Percentiles rank a stretch among this genome's conserved stretches.
Evolutionary conservation across 2,888 invertebrate genomes (phyloP).

Genomic region (Nomada flava): DNA sequence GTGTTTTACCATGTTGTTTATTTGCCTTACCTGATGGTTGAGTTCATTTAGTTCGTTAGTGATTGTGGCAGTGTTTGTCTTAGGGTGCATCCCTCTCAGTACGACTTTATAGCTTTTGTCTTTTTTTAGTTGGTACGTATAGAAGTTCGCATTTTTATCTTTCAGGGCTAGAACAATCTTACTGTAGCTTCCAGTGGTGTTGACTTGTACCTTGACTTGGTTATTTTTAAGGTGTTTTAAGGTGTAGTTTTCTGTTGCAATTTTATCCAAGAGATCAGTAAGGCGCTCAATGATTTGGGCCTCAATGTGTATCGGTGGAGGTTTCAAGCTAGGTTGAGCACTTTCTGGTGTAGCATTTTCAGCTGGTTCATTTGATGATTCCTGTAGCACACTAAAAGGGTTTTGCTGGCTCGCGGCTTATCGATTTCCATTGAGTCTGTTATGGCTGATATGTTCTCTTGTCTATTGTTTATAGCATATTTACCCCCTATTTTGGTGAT

Average conservation of each 20-base stretch:
- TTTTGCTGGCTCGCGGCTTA: not conserved
- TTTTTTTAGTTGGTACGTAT: too few relatives aligned
- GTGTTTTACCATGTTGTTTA: too few relatives aligned
- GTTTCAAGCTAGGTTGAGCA: not conserved
- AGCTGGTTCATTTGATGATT: too few relatives aligned
- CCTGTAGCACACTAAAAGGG: not conserved
- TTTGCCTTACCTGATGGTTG: too few relatives aligned
- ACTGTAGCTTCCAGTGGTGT: not conserved
- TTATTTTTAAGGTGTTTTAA: conserved; percentile 3
- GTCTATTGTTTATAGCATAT: too few relatives aligned
- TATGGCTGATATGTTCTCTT: too few relatives aligned
- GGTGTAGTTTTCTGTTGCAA: not conserved
- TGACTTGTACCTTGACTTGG: conserved; percentile 1
- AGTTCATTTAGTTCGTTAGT: too few relatives aligned
- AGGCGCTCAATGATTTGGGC: conserved; percentile 6
- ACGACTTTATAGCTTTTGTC: too few relatives aligned
- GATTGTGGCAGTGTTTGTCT: too few relatives aligned
- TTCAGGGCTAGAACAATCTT: not conserved
- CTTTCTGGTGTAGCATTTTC: not conserved
- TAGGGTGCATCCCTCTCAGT: too few relatives aligned
- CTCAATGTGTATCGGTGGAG: conserved; percentile 15
- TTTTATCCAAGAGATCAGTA: not conserved
- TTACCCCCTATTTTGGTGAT: too few relatives aligned
- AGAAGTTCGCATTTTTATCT: too few relatives aligned
- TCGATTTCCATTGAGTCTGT: not conserved